phyloP scores from a whole-genome alignment of 2,797 vertebrate species.

The Leptoclinus maculatus region DNA sequence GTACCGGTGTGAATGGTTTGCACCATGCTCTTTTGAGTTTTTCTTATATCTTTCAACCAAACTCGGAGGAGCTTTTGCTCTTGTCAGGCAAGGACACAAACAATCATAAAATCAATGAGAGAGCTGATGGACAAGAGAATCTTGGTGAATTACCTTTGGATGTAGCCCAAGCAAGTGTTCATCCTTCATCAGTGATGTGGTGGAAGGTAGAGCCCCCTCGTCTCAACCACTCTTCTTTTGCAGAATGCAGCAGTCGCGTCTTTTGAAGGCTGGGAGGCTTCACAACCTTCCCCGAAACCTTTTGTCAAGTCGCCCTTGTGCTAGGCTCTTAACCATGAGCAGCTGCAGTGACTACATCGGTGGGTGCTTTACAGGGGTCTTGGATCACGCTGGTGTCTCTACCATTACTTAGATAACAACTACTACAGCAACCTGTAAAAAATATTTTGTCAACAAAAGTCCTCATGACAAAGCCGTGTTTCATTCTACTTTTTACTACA shows the following conservation, averaged over 20 bases:
- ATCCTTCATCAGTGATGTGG: slow-evolving; percentile 46
- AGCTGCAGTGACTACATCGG: slow-evolving; percentile 18
- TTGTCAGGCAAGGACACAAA: slow-evolving; percentile 69
- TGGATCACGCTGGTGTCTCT: background rate
- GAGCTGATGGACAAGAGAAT: slow-evolving; percentile 63
- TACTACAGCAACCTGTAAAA: background rate
- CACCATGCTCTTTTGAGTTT: slow-evolving; percentile 18
- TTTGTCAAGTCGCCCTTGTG: slow-evolving; percentile 46
- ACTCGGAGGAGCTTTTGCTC: slow-evolving; percentile 56
- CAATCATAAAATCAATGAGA: slow-evolving; percentile 69
- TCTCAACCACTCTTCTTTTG: slow-evolving; percentile 14
- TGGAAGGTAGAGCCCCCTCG: slow-evolving; percentile 33
- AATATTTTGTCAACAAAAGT: background rate
- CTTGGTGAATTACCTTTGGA: slow-evolving; percentile 54
- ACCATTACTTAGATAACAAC: background rate
- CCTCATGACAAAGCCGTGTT: background rate
- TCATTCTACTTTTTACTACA: background rate
- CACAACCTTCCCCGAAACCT: slow-evolving; percentile 15
- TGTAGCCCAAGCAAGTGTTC: slow-evolving; percentile 46
- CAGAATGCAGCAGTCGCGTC: slow-evolving; percentile 21
- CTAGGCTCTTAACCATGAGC: slow-evolving; percentile 30
- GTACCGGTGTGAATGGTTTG: slow-evolving; percentile 4
- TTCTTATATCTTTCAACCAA: slow-evolving; percentile 56
- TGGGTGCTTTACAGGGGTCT: background rate
- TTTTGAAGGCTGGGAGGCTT: slow-evolving; percentile 34